Evolutionary conservation across 2,888 invertebrate species (phyloP).

Genomic region (Prenolepis imparis): DNA sequence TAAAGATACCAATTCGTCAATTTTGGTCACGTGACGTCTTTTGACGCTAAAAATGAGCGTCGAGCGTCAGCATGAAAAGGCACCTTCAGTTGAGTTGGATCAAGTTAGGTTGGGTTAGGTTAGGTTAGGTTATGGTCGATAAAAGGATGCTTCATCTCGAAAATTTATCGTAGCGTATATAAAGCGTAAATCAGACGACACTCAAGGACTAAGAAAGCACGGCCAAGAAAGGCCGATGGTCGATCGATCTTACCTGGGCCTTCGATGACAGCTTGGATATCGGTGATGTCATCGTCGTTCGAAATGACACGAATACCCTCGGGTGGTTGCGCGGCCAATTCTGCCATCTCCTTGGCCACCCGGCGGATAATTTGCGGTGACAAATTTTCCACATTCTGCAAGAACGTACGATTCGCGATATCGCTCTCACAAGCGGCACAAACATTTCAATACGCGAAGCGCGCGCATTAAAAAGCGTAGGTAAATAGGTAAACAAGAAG

Average conservation of each 20-base stretch:
- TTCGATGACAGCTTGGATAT: constrained; percentile 96
- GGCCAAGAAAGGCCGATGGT: not conserved
- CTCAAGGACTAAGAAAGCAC: not conserved
- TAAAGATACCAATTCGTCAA: too few relatives aligned
- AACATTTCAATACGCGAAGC: not conserved
- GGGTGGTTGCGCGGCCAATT: constrained; percentile 93
- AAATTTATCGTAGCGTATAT: too few relatives aligned
- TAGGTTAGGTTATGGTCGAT: constrained; percentile 64
- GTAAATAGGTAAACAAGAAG: constrained; percentile 22
- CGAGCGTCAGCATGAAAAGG: too few relatives aligned
- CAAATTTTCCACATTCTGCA: constrained; percentile 96
- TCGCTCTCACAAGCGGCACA: not conserved
- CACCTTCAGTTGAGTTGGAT: not conserved
- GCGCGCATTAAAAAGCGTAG: not conserved
- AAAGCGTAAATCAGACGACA: not conserved
- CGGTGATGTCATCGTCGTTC: constrained; percentile 97
- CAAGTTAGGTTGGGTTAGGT: constrained; percentile 40
- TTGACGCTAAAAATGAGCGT: too few relatives aligned
- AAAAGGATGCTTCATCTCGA: constrained; percentile 1
- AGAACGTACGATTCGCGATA: constrained; percentile 53
- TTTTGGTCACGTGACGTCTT: too few relatives aligned
- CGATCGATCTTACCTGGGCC: constrained; percentile 91
- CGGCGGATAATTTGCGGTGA: constrained; percentile 96
- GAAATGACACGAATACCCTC: constrained; percentile 96
- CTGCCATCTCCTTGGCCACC: constrained; percentile 95